A percentile compares a stretch with the other conserved stretches of the same genome.
phyloP scores from a whole-genome alignment of 2,113 vertebrate species.

The Crotalus viridis region DNA sequence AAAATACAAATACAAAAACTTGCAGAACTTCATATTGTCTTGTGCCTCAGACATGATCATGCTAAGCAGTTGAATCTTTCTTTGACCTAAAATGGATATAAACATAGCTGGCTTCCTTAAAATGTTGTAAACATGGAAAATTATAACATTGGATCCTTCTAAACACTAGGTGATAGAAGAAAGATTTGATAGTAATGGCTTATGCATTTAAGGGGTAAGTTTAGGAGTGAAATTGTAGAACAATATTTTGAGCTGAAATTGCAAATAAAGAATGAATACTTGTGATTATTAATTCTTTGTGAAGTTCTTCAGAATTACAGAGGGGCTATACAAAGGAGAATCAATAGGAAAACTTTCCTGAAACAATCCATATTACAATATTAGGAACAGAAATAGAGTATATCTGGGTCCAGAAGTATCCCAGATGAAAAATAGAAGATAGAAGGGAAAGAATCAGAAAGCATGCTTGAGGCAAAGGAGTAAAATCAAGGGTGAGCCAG shows the following conservation, averaged over 20 bases:
- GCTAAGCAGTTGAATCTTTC: background rate
- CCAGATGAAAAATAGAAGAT: constrained; percentile 22
- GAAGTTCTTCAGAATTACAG: constrained; percentile 18
- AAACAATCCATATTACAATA: constrained; percentile 35
- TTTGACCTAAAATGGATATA: background rate
- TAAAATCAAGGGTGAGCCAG: constrained; percentile 20
- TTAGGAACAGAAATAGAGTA: constrained; percentile 24
- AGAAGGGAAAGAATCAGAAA: constrained; percentile 29
- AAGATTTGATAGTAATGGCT: background rate
- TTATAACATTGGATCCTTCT: background rate
- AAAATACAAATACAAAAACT: background rate
- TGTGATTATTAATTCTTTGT: constrained; percentile 27
- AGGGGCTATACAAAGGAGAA: constrained; percentile 15
- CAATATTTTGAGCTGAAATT: constrained; percentile 21
- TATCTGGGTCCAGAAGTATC: constrained; percentile 26
- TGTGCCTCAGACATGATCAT: background rate
- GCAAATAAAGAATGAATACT: constrained; percentile 15
- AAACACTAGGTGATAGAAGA: background rate
- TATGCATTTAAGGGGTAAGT: background rate
- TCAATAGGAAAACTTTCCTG: constrained; percentile 9
- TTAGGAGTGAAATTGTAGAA: background rate
- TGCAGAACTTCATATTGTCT: background rate
- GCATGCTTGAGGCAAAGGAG: constrained; percentile 22
- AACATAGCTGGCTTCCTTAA: background rate
- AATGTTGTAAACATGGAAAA: background rate